Evolutionary conservation across 2,797 vertebrate species (phyloP), one percentile per base, ranked within the genome.

Genomic region (Anguilla obscura): DNA sequence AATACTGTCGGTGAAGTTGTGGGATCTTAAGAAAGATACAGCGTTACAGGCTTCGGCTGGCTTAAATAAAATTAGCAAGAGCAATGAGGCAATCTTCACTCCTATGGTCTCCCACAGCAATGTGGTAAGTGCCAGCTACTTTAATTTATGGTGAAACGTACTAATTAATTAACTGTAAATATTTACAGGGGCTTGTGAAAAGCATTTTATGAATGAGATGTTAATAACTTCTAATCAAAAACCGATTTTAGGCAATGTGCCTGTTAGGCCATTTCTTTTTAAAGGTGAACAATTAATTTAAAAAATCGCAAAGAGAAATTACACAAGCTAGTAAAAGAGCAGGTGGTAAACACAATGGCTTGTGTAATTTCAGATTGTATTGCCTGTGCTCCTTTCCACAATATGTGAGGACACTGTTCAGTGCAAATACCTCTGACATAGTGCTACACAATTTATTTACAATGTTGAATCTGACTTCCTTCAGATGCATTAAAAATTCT

Each of bases 131-230:
- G 74, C 90, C 93, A 94, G 93, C 92, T 93, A 93, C 94, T 93
- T 93, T 89, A 82, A 88, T 96, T 96, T 96, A 96, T 95, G 91
- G 94, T 95, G 93, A 92, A 93, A 87, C 91, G 90, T 93, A 94
- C 95, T 94, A 94, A 93, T 95, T 95, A 96, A 96, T 97, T 96
- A 96, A 95, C 94, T 92, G 94, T 94, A 94, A 93, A 91, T 92
- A 91, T 96, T 96, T 96, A 96, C 93, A 90, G 94, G 88, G 50
- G 90, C 95, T 94, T 91, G 93, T 96, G 94, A 96, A 96, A 94
- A 91, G 92, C 91, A 86, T 94, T 93, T 92, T 91, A 92, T 92
- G 92, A 94, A 93, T 94, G 91, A 94, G 93, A 92, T 91, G 85
- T 93, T 92, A 91, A 92, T 40, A 93, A 92, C 93, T 93, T 93